Percentiles rank a stretch among this genome's conserved stretches.
Conservation (phyloP, 2,113 vertebrate species). For the Pedetes capensis region DNA sequence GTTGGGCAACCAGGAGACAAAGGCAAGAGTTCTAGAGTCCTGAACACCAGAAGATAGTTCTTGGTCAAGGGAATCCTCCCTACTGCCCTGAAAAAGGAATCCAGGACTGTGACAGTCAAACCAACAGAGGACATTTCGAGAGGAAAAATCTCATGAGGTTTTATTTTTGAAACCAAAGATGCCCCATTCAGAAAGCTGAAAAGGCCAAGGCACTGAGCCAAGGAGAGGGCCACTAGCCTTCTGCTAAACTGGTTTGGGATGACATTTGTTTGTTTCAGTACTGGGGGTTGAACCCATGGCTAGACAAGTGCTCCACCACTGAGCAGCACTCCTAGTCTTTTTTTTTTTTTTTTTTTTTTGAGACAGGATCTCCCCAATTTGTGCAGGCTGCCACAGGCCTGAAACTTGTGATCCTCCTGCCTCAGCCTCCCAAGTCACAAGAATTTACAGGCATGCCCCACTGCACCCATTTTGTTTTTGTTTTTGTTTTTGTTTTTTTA, state of each 20-base stretch:
- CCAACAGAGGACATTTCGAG: not conserved
- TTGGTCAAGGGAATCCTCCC: not conserved
- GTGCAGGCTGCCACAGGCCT: no score
- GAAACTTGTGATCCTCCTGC: no score
- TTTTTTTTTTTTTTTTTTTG: no score
- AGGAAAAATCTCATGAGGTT: not conserved
- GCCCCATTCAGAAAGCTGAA: not conserved
- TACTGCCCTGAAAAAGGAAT: not conserved
- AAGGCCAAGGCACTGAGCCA: not conserved
- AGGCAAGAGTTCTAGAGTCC: not conserved
- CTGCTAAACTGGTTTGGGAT: constrained; percentile 44
- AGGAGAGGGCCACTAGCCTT: not conserved
- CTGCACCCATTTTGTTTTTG: no score
- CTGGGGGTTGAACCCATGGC: no score
- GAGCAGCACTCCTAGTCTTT: no score
- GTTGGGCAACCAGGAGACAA: not conserved
- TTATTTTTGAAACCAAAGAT: not conserved
- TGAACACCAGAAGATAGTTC: not conserved
- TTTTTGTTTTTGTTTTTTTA: not conserved
- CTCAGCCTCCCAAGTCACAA: no score
- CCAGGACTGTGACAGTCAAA: not conserved
- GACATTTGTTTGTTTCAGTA: no score
- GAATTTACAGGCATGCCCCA: no score
- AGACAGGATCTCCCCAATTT: no score
- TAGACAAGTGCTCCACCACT: no score